Evolutionary conservation across 1,140 invertebrate genomes (phyloP), one percentile per base, ranked within the genome.

Genomic region (Chironomus striatipennis): DNA sequence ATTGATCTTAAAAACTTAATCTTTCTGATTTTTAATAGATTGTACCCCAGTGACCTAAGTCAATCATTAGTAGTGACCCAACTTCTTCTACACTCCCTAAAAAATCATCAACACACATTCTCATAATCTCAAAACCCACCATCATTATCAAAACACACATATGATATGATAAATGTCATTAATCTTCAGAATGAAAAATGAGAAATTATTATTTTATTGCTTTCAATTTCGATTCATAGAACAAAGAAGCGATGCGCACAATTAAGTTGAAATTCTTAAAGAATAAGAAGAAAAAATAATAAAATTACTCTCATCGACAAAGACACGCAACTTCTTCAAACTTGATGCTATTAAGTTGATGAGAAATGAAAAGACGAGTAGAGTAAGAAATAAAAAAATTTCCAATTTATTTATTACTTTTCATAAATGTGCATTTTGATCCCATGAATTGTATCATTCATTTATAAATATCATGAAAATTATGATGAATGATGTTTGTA

Each of bases 131-230:
- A n/a, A n/a, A n/a, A n/a, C n/a, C n/a, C 24, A 34, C 24, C 24
- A 34, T 34, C 24, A 34, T 34, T 34, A 34, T 34, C 24, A 34
- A 34, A 34, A 34, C 24, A 34, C 24, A 34, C 12, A 57, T 57
- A 5, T n/a, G 12, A 12, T 57, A n/a, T 57, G 8, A 57, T 57
- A 57, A 57, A 57, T 57, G 47, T 57, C 47, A 57, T 57, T 57
- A 57, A 57, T 57, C 47, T 15, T 57, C 47, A 47, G 43, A 47
- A 47, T 10, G 9, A 47, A 47, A 47, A 47, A 47, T 47, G 8
- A 47, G n/a, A 67, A 67, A 17, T 70, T 70, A 70, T 70, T 70
- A 70, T 70, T 70, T 70, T 70, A 70, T 70, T 70, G 65, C 65
- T 21, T 21, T 21, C 65, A 21, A 18, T 20, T 21, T 70, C 65